phyloP scores from a whole-genome alignment of 2,113 vertebrate species.

The Chlamydotis undulata region DNA sequence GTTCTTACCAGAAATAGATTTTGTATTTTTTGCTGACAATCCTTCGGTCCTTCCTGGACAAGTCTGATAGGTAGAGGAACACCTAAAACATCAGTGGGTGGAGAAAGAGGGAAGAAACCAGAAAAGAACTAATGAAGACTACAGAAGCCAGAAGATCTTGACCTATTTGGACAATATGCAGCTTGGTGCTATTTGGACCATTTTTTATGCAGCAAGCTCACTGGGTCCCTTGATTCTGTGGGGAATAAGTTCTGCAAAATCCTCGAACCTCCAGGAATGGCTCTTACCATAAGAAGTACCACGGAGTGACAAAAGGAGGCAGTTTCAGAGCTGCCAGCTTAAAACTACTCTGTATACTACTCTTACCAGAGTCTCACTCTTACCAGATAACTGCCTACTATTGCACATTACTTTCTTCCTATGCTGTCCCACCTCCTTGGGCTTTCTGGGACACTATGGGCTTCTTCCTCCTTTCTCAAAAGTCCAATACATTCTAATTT shows the following conservation, averaged over 20 bases:
- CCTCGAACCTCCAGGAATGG: not conserved
- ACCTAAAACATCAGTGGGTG: slow-evolving; percentile 53
- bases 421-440: not conserved
- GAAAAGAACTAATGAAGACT: not conserved
- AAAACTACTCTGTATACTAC: not conserved
- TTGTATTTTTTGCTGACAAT: slow-evolving; percentile 86
- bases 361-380: too few species aligned
- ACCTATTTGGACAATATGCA: not conserved
- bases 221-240: not conserved
- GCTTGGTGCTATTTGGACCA: not conserved
- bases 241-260: not conserved
- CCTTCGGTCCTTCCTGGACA: slow-evolving; percentile 81
- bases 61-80: slow-evolving; percentile 81
- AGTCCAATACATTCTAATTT: not conserved
- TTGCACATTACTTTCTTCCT: not conserved
- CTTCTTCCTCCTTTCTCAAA: not conserved
- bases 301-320: not conserved
- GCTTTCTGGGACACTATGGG: not conserved
- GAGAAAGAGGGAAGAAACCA: not conserved
- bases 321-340: not conserved
- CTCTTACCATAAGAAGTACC: not conserved
- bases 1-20: slow-evolving; percentile 84
- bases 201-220: not conserved
- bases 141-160: not conserved
- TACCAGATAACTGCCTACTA: not conserved